Evolutionary conservation across 2,113 vertebrate species (phyloP).

Genomic region (Pyrgilauda ruficollis): DNA sequence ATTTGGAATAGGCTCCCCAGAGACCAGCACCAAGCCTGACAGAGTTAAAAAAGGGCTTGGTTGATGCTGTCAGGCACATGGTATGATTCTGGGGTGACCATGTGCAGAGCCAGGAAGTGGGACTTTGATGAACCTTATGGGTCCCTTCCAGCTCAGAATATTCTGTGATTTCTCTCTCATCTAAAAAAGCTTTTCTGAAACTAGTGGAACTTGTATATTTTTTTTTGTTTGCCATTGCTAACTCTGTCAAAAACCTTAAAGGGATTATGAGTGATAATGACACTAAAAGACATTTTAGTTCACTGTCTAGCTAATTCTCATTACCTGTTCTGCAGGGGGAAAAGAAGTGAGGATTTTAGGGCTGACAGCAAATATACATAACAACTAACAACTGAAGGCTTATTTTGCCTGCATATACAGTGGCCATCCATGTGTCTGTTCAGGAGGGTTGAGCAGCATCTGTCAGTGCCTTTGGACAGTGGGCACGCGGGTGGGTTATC

Average conservation of each 20-base stretch:
- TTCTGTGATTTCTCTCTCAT: not conserved
- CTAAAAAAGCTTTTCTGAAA: not conserved
- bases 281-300: not conserved
- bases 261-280: not conserved
- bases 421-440: not conserved
- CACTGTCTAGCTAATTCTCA: not conserved
- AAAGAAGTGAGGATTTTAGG: not conserved
- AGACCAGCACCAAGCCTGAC: not conserved
- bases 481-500: accelerated
- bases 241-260: not conserved
- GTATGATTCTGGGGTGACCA: not conserved
- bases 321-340: not conserved
- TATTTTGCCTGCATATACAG: not conserved
- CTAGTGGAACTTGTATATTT: not conserved
- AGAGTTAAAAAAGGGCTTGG: not conserved
- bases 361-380: not conserved
- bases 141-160: not conserved
- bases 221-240: not conserved
- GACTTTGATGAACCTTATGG: not conserved
- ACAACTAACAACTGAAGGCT: not conserved
- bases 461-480: not conserved
- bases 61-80: not conserved
- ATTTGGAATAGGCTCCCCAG: not conserved
- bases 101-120: not conserved
- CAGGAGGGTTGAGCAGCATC: not conserved